Conservation (phyloP, 2,888 invertebrate species). For the Ormia ochracea region DNA sequence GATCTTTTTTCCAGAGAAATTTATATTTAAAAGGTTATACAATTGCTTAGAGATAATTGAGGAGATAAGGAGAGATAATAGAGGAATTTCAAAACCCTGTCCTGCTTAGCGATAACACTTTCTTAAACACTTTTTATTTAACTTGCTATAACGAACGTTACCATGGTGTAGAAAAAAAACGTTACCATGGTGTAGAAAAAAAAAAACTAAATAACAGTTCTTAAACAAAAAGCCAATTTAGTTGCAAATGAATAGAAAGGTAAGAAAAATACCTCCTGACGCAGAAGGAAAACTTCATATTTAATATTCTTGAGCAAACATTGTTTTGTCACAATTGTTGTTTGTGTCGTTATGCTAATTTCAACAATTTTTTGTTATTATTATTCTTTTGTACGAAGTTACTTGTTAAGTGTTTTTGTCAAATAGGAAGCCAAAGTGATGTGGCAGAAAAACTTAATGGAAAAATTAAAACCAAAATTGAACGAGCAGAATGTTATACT, state of each 20-base stretch:
- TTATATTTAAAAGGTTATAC: no score
- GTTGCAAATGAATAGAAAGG: background rate
- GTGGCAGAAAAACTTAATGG: slow-evolving; percentile 58
- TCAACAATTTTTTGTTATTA: background rate
- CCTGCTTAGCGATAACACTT: background rate
- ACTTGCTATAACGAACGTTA: background rate
- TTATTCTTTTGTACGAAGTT: background rate
- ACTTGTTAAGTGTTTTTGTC: slow-evolving; percentile 38
- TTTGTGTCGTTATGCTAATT: slow-evolving; percentile 22
- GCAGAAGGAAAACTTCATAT: background rate
- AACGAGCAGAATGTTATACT: background rate
- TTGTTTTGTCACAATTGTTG: background rate
- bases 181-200: background rate
- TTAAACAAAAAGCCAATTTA: background rate
- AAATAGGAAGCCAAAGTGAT: slow-evolving; percentile 50
- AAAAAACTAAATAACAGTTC: background rate
- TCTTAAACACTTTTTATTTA: background rate
- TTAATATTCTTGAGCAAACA: slow-evolving; percentile 1
- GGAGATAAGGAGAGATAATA: background rate
- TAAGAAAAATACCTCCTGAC: background rate
- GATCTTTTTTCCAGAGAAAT: no score
- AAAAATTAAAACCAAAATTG: background rate
- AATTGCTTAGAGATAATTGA: no score
- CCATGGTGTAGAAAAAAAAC: background rate
- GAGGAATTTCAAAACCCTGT: background rate